Percentiles rank a stretch among this genome's conserved stretches.
These are phyloP conservation scores for Perca schrenkii DNA, from an alignment of 2,113 vertebrate species.

Conservation along the genomic window DNA sequence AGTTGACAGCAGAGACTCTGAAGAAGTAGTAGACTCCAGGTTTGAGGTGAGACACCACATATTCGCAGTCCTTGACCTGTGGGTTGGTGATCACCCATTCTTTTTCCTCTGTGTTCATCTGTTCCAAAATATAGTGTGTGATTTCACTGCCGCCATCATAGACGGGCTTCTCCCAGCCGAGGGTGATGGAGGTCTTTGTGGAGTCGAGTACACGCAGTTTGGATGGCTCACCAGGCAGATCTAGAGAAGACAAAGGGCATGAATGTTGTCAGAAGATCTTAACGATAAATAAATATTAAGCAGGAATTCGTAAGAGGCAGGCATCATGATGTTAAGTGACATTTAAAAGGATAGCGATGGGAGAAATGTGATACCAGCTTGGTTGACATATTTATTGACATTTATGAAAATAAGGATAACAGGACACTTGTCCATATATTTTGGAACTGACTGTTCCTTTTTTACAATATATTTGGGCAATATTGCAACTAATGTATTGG, in stretches of 20 bases:
- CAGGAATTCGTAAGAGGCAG: neutral
- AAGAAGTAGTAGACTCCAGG: constrained; percentile 94
- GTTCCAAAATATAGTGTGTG: constrained; percentile 92
- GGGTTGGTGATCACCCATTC: constrained; percentile 93
- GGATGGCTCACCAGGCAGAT: constrained; percentile 93
- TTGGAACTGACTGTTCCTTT: no score
- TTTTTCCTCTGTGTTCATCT: constrained; percentile 90
- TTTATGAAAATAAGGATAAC: no score
- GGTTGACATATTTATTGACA: no score
- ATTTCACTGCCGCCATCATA: constrained; percentile 96
- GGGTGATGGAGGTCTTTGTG: constrained; percentile 96
- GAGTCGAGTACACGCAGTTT: constrained; percentile 95
- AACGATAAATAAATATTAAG: neutral
- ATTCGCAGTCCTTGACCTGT: constrained; percentile 94
- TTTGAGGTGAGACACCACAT: constrained; percentile 93
- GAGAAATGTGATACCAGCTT: no score
- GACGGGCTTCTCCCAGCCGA: constrained; percentile 94
- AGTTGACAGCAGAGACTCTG: constrained; percentile 94
- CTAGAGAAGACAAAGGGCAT: constrained; percentile 79
- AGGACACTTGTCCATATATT: no score
- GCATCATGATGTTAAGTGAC: neutral
- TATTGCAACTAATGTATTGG: no score
- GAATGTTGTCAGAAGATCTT: neutral
- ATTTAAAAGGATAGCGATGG: neutral
- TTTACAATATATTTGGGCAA: no score